Base-by-base conservation (phyloP, 2,797 vertebrate species). In the Hoplostethus mediterraneus region DNA sequence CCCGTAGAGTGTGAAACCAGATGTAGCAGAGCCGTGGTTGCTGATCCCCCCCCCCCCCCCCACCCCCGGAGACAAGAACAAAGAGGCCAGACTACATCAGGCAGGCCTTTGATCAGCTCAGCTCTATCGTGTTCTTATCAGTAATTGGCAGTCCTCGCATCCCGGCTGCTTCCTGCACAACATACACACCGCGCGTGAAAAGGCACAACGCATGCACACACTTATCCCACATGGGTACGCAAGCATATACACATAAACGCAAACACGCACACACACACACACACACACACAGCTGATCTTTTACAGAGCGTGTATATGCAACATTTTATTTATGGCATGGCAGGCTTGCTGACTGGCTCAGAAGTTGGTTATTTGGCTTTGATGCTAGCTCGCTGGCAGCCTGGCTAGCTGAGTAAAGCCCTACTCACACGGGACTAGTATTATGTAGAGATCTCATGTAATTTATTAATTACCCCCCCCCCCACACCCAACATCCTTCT, bases 61-160 rank as follows among this genome's bases (percentile, higher is more conserved):
- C 9, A 42, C 47, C 16, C 3, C 84, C 47, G n/a, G 85, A 87
- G 90, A 82, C 73, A 75, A 78, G 89, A 92, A 92, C 87, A 93
- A 90, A 91, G 88, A 89, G 71, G 75, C 76, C 83, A 86, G 89
- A 80, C 86, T 82, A 71, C 84, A 90, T 83, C 75, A 87, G 83
- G 72, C 76, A 61, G 71, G 63, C n/a, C 88, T 93, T 92, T 91
- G 84, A 92, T 92, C 91, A 88, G 76, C 63, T 73, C 51, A 5
- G 67, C 72, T 83, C 76, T 58, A 82, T 77, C 74, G 14, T 64
- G 76, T 73, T 87, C 52, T 61, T 74, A 82, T 81, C 79, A 57
- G 90, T 92, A 90, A 92, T 78, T 90, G 88, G 88, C 84, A 84
- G 70, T 54, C 59, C 68, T 87, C 30, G 21, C 52, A 85, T 84